phyloP scores from a whole-genome alignment of 2,113 vertebrate genomes.

The Eulacestoma nigropectus region DNA sequence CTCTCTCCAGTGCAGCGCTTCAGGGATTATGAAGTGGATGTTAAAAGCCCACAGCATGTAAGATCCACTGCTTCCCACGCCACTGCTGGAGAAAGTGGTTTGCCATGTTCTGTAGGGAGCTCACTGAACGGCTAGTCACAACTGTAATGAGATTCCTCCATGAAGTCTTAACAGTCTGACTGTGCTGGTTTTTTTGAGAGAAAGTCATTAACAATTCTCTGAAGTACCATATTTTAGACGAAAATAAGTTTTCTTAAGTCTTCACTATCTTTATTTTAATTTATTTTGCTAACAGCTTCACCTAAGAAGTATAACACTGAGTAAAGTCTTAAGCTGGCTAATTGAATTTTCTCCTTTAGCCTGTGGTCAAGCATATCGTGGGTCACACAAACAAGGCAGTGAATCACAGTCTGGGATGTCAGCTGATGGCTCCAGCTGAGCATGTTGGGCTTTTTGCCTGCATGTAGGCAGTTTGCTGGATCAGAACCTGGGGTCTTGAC shows the following conservation, averaged over 20 bases:
- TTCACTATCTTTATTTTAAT: background rate
- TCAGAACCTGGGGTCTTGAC: background rate
- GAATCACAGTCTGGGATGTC: background rate
- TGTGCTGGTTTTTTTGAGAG: background rate
- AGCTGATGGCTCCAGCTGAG: background rate
- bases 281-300: background rate
- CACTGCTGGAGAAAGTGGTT: background rate
- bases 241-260: background rate
- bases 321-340: background rate
- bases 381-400: background rate
- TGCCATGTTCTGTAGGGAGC: background rate
- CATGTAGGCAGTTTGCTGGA: background rate
- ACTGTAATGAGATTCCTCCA: background rate
- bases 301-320: background rate
- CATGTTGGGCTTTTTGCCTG: background rate
- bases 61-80: background rate
- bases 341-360: background rate
- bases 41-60: background rate
- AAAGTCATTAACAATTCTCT: background rate
- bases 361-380: background rate
- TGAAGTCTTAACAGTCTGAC: background rate
- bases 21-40: background rate
- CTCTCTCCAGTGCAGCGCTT: background rate
- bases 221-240: background rate
- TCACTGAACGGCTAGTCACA: background rate